Evolutionary conservation across 2,797 vertebrate genomes (phyloP), one percentile per base, ranked within the genome.

Genomic region (Mormyrus hasselquistii): DNA sequence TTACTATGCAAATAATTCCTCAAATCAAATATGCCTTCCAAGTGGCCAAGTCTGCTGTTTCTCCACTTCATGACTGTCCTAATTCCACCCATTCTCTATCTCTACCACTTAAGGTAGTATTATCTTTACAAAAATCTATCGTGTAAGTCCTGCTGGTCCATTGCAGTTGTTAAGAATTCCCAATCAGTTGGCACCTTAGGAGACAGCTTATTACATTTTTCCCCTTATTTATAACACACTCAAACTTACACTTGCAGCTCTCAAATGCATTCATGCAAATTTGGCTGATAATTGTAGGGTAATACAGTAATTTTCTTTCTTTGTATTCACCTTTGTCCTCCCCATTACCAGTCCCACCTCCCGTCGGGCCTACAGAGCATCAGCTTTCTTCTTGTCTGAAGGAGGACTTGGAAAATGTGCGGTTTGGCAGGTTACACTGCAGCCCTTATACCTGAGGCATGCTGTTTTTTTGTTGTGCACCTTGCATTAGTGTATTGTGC

Each of bases 1-100:
- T 49, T 22, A 52, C 53, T 88, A 53, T 88, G 50, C 87, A 88
- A 79, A 53, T 65, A 88, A 53, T 79, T 53, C 25, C 87, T 47
- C 69, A 57, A 55, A 88, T 47, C 50, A 57, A 88, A 79, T 38
- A 88, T 62, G 50, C 65, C 87, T 73, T 65, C 65, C 12, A 88
- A 38, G 22, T 88, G 57, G 47, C 87, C 57, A 73, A 49, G n/a
- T 69, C 29, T 73, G 29, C 59, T 52, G 52, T 53, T 41, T 41
- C 41, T 16, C 29, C 19, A 8, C 49, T 88, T 76, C 49, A 12
- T 12, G 34, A 7, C 69, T 38, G 34, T 16, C 69, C 34, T 87
- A n/a, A 44, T 41, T 88, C 62, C 47, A 52, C 65, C 62, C 87
- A 76, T 88, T 88, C 87, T 69, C 29, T 0, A 34, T 34, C 29